Evolutionary conservation across 2,888 invertebrate genomes (phyloP), one percentile per base, ranked within the genome.

Genomic region (Arge pagana): DNA sequence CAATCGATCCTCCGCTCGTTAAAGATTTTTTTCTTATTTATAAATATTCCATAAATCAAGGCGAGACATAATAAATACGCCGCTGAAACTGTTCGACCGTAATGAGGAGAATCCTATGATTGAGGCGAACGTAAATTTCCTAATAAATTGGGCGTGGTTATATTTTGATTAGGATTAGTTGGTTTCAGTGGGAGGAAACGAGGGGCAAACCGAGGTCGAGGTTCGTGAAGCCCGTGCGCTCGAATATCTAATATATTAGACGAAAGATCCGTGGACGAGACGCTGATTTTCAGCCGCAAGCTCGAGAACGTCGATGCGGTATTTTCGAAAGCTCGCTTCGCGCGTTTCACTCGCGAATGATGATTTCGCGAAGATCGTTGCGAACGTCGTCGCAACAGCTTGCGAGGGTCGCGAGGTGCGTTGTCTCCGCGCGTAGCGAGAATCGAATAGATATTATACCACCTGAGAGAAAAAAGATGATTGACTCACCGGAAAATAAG

Each of bases 91-190:
- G n/a, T n/a, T 26, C 18, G 28, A 24, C 23, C 26, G 15, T 52
- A 52, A 52, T 48, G 52, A 52, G 52, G 37, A 43, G 50, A 51
- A 50, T 54, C 53, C 52, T 33, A 57, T 62, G 61, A 60, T 62
- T 61, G 62, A 60, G 51, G 53, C 21, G 54, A 52, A 53, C 55
- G 60, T 61, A 61, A 60, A 61, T 61, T 61, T 55, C 56, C 60
- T 54, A 56, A 61, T 60, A 59, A 55, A 61, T 54, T 60, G 59
- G 60, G 60, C 56, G 60, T 59, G 60, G 55, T 52, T 55, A 26
- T 37, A 36, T 48, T 48, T 48, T 52, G 52, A 48, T 48, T 48
- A 48, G 52, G 52, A 52, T 52, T 52, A 52, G 52, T 45, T 45
- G 26, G 48, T 48, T 21, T 26, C 33, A 18, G 30, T 24, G 16